Percentiles rank a stretch among this genome's conserved stretches.
Conservation (phyloP, 2,888 invertebrate genomes). For the Stenoptilia bipunctidactyla region DNA sequence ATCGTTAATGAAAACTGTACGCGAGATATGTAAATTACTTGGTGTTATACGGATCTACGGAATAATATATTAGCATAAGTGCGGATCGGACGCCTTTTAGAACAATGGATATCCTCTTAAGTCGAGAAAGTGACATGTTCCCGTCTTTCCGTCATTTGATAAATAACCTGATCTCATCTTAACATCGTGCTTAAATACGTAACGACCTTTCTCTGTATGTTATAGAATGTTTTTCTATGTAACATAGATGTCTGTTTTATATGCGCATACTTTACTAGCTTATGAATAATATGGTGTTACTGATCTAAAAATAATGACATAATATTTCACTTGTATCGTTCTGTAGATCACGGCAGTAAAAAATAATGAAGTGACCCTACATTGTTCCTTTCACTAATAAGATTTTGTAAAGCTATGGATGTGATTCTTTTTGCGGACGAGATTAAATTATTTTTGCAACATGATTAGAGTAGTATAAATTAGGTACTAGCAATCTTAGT, state of each 20-base stretch:
- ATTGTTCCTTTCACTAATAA: background rate
- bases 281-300: too few relatives aligned
- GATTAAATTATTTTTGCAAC: too few relatives aligned
- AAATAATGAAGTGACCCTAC: background rate
- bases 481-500: too few relatives aligned
- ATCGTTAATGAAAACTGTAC: constrained; percentile 35
- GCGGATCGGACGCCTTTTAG: constrained; percentile 30
- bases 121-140: constrained; percentile 27
- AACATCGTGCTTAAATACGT: constrained; percentile 16
- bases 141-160: constrained; percentile 30
- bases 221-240: too few relatives aligned
- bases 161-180: constrained; percentile 34
- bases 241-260: constrained; percentile 17
- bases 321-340: background rate
- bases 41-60: constrained; percentile 18
- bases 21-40: constrained; percentile 26
- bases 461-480: too few relatives aligned
- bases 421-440: too few relatives aligned
- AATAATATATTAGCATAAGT: constrained; percentile 13
- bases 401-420: too few relatives aligned
- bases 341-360: background rate
- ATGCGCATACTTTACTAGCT: constrained; percentile 31
- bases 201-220: constrained; percentile 5
- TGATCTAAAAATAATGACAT: background rate
- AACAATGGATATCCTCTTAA: constrained; percentile 41